Conservation (phyloP, 2,797 vertebrate species). For the Smutsia temminckii region DNA sequence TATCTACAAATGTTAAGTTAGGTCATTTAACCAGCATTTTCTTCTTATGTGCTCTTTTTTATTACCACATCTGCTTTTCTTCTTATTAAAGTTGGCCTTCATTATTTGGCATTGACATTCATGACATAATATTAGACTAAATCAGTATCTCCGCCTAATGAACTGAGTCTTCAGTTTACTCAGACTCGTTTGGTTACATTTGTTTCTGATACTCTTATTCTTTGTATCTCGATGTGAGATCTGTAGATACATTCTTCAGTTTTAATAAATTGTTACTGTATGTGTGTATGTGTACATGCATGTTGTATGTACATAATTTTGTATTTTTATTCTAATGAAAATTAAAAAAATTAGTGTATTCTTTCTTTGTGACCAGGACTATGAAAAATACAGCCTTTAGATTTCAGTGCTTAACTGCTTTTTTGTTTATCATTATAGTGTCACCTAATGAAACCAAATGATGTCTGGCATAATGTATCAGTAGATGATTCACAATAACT, state of each 20-base stretch:
- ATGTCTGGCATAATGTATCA: background rate
- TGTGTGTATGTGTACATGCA: background rate
- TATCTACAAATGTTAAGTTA: background rate
- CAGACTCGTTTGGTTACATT: background rate
- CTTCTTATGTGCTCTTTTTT: background rate
- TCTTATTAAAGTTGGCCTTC: background rate
- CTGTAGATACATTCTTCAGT: background rate
- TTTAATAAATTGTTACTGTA: background rate
- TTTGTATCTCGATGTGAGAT: background rate
- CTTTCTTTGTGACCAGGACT: background rate
- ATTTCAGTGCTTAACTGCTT: conserved; percentile 9
- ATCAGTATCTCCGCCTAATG: background rate
- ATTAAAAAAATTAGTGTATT: background rate
- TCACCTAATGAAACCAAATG: background rate
- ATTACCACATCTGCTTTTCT: background rate
- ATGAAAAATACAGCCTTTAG: background rate
- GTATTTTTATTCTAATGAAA: background rate
- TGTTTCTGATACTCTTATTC: background rate
- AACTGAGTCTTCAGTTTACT: background rate
- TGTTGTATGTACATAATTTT: background rate
- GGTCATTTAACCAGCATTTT: background rate
- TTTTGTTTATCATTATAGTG: background rate
- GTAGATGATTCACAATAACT: background rate
- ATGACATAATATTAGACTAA: background rate
- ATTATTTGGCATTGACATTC: background rate